A percentile compares a stretch with the other conserved stretches of the same genome.
These are phyloP conservation scores for Plectropomus leopardus DNA, from an alignment of 2,113 vertebrate species.

Conservation along the genomic window DNA sequence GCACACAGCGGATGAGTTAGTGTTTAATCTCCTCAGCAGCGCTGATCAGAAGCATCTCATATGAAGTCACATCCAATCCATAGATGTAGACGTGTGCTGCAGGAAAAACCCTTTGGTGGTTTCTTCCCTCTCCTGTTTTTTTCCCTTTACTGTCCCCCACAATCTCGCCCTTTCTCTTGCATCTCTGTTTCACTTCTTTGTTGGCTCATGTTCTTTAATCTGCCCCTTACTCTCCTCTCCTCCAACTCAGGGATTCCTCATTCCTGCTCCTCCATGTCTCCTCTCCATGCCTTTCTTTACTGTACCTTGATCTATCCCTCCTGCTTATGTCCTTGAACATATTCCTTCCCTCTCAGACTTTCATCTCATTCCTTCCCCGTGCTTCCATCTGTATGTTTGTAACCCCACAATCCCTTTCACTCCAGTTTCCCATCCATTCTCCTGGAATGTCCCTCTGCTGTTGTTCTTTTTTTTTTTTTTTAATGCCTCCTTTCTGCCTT, in stretches of 20 bases:
- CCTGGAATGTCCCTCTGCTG: slow-evolving; percentile 35
- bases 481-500: neutral
- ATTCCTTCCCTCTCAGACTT: neutral
- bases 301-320: slow-evolving; percentile 5
- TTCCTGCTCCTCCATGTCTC: neutral
- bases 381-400: slow-evolving; percentile 12
- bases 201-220: slow-evolving; percentile 63
- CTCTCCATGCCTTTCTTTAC: neutral
- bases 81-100: slow-evolving; percentile 28
- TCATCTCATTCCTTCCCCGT: slow-evolving; percentile 18
- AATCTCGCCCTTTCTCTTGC: slow-evolving; percentile 35
- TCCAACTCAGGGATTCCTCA: neutral
- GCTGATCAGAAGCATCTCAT: slow-evolving; percentile 36
- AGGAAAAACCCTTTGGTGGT: slow-evolving; percentile 9
- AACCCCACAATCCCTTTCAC: slow-evolving; percentile 17
- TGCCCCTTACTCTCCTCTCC: neutral
- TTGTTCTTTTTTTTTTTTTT: slow-evolving; percentile 23
- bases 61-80: slow-evolving; percentile 15
- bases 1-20: slow-evolving; percentile 43
- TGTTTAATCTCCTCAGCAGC: slow-evolving; percentile 57
- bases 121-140: neutral
- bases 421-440: slow-evolving; percentile 44
- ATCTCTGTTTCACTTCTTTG: slow-evolving; percentile 57
- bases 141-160: slow-evolving; percentile 27
- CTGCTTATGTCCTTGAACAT: slow-evolving; percentile 8